Conservation (phyloP, 2,113 vertebrate species). For the Ammospiza nelsoni region DNA sequence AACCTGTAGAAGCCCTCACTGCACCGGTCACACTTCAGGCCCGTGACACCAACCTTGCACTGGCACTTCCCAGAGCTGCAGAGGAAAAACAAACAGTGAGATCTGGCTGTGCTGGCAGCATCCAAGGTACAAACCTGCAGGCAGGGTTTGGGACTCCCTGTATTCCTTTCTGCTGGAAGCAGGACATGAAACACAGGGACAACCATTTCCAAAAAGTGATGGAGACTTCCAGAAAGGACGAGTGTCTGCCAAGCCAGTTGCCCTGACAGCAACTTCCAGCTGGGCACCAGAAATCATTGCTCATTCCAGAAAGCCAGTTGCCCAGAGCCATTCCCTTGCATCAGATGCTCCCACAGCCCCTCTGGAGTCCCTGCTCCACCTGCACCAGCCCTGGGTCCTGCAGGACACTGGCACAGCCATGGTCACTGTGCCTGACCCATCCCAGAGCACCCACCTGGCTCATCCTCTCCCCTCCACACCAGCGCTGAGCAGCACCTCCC, state of each 20-base stretch:
- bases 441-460: background rate
- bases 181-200: background rate
- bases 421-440: fast-evolving
- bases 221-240: background rate
- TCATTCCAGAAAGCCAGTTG: background rate
- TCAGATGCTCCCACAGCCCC: background rate
- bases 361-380: background rate
- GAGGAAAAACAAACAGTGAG: background rate
- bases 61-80: constrained; percentile 76
- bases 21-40: constrained; percentile 68
- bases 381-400: background rate
- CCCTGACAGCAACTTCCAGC: background rate
- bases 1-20: constrained; percentile 69
- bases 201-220: background rate
- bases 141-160: background rate
- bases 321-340: background rate
- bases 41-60: constrained; percentile 69
- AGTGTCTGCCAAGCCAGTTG: background rate
- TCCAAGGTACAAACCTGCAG: background rate
- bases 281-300: background rate
- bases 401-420: background rate
- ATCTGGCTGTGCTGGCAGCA: background rate
- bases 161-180: background rate
- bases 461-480: background rate
- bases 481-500: fast-evolving